Conservation (phyloP, 1,140 invertebrate species). For the Euura saliciscinereae region DNA sequence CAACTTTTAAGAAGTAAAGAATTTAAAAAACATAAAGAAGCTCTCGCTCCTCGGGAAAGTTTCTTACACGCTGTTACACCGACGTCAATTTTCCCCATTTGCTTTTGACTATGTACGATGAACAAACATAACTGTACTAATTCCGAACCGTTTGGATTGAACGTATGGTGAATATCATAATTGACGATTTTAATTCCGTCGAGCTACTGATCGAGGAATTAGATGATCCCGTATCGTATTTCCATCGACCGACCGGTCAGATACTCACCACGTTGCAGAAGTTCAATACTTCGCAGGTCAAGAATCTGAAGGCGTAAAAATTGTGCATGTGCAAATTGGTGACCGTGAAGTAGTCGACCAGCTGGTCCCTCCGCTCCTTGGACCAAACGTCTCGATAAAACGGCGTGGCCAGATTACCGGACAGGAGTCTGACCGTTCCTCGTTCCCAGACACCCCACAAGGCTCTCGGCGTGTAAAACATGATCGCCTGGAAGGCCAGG, state of each 20-base stretch:
- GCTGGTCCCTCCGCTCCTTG: conserved; percentile 38
- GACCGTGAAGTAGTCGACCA: conserved; percentile 41
- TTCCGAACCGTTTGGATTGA: too few species aligned
- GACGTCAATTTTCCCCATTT: too few species aligned
- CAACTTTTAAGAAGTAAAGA: neutral
- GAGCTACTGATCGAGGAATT: too few species aligned
- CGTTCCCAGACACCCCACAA: conserved; percentile 60
- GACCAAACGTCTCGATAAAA: conserved; percentile 37
- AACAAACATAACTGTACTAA: too few species aligned
- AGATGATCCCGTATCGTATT: too few species aligned
- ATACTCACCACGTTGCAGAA: conserved; percentile 64
- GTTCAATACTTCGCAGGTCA: conserved; percentile 76
- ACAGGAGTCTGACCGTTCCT: conserved; percentile 44
- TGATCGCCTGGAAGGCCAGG: conserved; percentile 65
- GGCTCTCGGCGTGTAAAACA: conserved; percentile 60
- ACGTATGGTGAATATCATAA: too few species aligned
- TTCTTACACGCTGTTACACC: too few species aligned
- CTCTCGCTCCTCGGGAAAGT: neutral
- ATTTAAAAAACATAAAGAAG: neutral
- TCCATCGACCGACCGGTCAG: too few species aligned
- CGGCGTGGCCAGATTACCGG: conserved; percentile 44
- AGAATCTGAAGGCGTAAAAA: conserved; percentile 70
- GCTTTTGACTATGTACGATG: too few species aligned
- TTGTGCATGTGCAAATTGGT: conserved; percentile 60
- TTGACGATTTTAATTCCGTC: too few species aligned